Evolutionary conservation across 2,888 invertebrate genomes (phyloP).

Genomic region (Labia minor): DNA sequence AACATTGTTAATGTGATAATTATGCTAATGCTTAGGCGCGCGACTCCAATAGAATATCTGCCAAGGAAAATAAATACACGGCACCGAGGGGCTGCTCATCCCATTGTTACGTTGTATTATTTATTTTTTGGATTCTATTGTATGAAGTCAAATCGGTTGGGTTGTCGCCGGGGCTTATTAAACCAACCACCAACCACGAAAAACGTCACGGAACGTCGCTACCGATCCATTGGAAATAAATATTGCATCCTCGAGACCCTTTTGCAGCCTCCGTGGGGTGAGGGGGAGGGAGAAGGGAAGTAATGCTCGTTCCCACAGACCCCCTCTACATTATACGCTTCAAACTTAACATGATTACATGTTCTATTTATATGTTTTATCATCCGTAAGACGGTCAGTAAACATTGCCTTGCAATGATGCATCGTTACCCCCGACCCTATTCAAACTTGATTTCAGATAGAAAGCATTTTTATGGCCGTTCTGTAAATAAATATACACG

Average conservation of each 20-base stretch:
- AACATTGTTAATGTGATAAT: constrained; percentile 25
- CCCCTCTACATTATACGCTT: constrained; percentile 2
- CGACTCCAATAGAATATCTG: not conserved
- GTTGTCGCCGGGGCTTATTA: constrained; percentile 8
- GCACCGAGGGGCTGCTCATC: not conserved
- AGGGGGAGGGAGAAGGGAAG: not conserved
- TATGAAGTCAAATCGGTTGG: not conserved
- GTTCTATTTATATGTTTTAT: constrained; percentile 7
- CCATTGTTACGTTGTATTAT: not conserved
- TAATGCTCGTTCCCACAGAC: not conserved
- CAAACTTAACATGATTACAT: constrained; percentile 6
- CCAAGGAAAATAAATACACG: constrained; percentile 1
- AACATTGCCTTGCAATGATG: not conserved
- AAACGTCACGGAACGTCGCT: constrained; percentile 13
- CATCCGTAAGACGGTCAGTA: constrained; percentile 7
- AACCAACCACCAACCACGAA: constrained; percentile 13
- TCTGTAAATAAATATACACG: constrained; percentile 1
- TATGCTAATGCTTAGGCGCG: constrained; percentile 23
- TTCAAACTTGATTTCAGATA: not conserved
- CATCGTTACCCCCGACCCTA: not conserved
- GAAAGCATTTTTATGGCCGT: not conserved
- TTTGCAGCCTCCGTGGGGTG: not conserved
- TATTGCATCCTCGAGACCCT: not conserved
- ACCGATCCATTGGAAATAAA: constrained; percentile 13
- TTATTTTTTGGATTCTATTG: not conserved